A percentile compares a stretch with the other conserved stretches of the same genome.
Evolutionary conservation across 1,140 invertebrate species (phyloP).

Genomic region (Penaeus chinensis): DNA sequence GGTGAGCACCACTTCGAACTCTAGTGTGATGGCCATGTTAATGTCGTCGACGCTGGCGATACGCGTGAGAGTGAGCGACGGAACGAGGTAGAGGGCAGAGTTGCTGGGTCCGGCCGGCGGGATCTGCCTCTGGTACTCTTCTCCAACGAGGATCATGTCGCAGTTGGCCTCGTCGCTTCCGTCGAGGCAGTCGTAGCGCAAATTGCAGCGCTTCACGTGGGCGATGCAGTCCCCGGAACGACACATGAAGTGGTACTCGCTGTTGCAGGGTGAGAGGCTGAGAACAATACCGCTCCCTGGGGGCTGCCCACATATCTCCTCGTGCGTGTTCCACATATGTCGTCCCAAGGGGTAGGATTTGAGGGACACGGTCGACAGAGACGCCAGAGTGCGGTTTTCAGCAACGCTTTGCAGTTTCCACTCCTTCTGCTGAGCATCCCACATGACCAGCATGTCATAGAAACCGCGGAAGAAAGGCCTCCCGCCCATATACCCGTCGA

Average conservation of each 20-base stretch:
- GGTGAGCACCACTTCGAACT: slow-evolving; percentile 32
- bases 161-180: slow-evolving; percentile 70
- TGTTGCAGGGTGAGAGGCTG: slow-evolving; percentile 33
- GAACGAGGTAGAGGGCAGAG: slow-evolving; percentile 1
- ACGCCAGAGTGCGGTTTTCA: too few species aligned
- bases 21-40: slow-evolving; percentile 44
- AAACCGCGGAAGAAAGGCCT: too few species aligned
- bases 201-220: slow-evolving; percentile 67
- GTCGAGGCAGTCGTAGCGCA: slow-evolving; percentile 67
- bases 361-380: too few species aligned
- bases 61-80: slow-evolving; percentile 32
- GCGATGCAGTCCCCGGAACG: slow-evolving; percentile 68
- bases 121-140: slow-evolving; percentile 40
- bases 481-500: too few species aligned
- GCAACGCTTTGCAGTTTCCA: too few species aligned
- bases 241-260: slow-evolving; percentile 66
- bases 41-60: slow-evolving; percentile 46
- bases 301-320: not conserved
- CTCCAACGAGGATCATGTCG: slow-evolving; percentile 46
- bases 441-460: too few species aligned
- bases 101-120: slow-evolving; percentile 19
- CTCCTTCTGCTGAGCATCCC: too few species aligned
- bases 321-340: too few species aligned
- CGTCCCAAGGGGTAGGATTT: too few species aligned
- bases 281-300: not conserved